These are phyloP conservation scores for Autographa gamma DNA, from an alignment of 2,888 invertebrate genomes.

Conservation along the genomic window DNA sequence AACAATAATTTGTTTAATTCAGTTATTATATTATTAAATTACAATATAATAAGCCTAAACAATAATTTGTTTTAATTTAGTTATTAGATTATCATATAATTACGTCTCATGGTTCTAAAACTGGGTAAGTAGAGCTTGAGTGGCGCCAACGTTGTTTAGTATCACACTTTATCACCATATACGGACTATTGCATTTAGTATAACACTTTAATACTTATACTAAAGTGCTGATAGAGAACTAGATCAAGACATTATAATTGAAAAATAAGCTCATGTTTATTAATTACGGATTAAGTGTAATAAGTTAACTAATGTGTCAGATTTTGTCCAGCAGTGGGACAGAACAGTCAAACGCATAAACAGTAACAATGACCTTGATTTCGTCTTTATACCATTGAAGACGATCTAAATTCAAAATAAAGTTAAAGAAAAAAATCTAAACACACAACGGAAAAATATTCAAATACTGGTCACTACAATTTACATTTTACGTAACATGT, in stretches of 20 bases:
- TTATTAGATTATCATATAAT: conserved; percentile 24
- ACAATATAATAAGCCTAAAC: conserved; percentile 13
- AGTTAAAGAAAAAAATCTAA: not conserved
- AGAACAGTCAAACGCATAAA: too few species aligned
- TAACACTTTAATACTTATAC: conserved; percentile 36
- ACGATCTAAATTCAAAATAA: not conserved
- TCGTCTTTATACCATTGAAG: not conserved
- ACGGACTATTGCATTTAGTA: conserved; percentile 36
- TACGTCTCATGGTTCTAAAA: conserved; percentile 29
- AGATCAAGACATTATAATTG: not conserved
- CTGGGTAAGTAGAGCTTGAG: conserved; percentile 50
- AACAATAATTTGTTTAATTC: not conserved
- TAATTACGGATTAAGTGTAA: not conserved
- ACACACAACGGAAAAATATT: not conserved
- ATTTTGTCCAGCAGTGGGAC: not conserved
- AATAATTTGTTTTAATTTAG: not conserved
- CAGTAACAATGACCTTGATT: too few species aligned
- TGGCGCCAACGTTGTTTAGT: conserved; percentile 41
- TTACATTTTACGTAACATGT: conserved; percentile 6
- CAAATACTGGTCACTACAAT: not conserved
- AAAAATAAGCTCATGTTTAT: not conserved
- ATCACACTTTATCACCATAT: conserved; percentile 30
- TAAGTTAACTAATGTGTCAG: too few species aligned
- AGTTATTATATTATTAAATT: conserved; percentile 8
- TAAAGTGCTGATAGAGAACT: conserved; percentile 32